Conservation (phyloP, 2,797 vertebrate genomes). For the Pseudomugil tenellus region DNA sequence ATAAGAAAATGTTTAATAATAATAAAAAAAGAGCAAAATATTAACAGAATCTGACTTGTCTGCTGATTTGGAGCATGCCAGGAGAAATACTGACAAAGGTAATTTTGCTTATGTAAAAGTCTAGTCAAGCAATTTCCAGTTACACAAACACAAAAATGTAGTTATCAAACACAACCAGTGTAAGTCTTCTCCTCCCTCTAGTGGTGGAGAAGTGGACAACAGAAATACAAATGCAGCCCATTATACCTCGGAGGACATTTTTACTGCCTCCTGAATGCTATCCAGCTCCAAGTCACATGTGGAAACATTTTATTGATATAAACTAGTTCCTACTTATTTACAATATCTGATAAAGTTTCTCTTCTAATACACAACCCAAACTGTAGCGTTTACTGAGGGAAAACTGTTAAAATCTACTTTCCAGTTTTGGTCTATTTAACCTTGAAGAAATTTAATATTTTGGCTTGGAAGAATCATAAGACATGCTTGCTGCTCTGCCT, state of each 20-base stretch:
- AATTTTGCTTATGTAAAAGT: slow-evolving; percentile 9
- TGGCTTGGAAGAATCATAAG: slow-evolving; percentile 1
- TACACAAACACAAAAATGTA: background rate
- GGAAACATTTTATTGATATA: too few species aligned
- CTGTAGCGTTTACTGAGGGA: background rate
- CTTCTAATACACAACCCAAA: background rate
- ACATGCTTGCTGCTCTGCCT: slow-evolving; percentile 43
- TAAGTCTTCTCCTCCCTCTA: slow-evolving; percentile 49
- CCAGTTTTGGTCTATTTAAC: slow-evolving; percentile 6
- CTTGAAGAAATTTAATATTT: slow-evolving; percentile 50
- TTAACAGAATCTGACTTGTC: slow-evolving; percentile 25
- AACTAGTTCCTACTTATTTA: too few species aligned
- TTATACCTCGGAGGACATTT: background rate
- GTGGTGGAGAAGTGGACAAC: slow-evolving; percentile 24
- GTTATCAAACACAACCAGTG: background rate
- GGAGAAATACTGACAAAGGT: slow-evolving; percentile 62
- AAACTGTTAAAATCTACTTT: slow-evolving; percentile 9
- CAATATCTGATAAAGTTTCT: too few species aligned
- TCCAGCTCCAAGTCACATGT: too few species aligned
- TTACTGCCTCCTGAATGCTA: background rate
- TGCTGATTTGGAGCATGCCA: slow-evolving; percentile 17
- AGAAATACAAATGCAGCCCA: background rate
- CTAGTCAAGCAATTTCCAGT: background rate
- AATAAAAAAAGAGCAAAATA: slow-evolving; percentile 11
- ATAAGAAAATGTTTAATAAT: background rate